A percentile compares a stretch with the other conserved stretches of the same genome.
phyloP scores from a whole-genome alignment of 1,140 invertebrate species.

The Phortica variegata region DNA sequence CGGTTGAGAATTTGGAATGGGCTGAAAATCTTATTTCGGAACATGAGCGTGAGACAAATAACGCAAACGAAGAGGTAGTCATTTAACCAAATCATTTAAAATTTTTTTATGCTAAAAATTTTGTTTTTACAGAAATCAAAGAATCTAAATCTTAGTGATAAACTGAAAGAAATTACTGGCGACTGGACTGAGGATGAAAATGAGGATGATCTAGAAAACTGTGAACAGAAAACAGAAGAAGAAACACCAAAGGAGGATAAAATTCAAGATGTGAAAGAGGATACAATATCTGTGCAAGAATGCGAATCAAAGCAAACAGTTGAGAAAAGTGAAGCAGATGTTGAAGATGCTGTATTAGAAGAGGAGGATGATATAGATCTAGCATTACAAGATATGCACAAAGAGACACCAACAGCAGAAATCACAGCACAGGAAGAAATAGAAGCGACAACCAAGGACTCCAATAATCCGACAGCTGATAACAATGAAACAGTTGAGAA shows the following conservation, averaged over 20 bases:
- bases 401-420: slow-evolving; percentile 22
- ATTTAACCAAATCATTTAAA: no score
- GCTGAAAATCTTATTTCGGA: slow-evolving; percentile 48
- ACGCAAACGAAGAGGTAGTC: slow-evolving; percentile 37
- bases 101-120: no score
- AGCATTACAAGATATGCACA: slow-evolving; percentile 40
- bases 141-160: slow-evolving; percentile 45
- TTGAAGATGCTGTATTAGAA: no score
- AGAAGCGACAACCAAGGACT: slow-evolving; percentile 9
- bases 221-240: slow-evolving; percentile 10
- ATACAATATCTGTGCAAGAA: slow-evolving; percentile 12
- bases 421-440: not conserved
- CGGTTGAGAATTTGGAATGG: slow-evolving; percentile 49
- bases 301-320: slow-evolving; percentile 5
- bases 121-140: slow-evolving; percentile 25
- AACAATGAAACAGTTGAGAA: slow-evolving; percentile 6
- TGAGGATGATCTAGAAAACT: slow-evolving; percentile 36
- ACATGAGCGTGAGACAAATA: slow-evolving; percentile 35
- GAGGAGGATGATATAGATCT: slow-evolving; percentile 48
- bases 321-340: no score
- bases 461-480: not conserved
- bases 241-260: slow-evolving; percentile 4
- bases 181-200: slow-evolving; percentile 55
- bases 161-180: slow-evolving; percentile 49
- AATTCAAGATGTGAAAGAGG: slow-evolving; percentile 8